phyloP scores from a whole-genome alignment of 2,797 vertebrate species.

The Pseudocheirus occidentalis region DNA sequence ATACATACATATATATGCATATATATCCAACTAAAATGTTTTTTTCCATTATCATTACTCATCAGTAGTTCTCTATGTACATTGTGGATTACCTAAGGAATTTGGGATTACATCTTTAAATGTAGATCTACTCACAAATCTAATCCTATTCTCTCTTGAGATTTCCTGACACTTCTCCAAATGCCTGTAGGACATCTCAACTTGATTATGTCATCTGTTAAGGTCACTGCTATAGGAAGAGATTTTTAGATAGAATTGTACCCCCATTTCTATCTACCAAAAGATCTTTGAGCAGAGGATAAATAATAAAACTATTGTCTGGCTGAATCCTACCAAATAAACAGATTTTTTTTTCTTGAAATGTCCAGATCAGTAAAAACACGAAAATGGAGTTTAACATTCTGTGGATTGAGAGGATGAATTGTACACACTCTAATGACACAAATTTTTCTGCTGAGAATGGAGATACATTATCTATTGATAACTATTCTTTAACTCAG shows the following conservation, averaged over 20 bases:
- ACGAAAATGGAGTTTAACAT: not conserved
- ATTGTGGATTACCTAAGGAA: not conserved
- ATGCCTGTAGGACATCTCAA: not conserved
- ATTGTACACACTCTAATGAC: not conserved
- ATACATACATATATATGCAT: not conserved
- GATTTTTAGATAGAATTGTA: not conserved
- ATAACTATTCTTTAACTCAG: not conserved
- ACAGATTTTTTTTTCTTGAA: not conserved
- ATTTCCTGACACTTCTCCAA: not conserved
- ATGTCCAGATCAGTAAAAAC: not conserved
- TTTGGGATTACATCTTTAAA: not conserved
- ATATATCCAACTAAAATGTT: not conserved
- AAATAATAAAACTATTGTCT: not conserved
- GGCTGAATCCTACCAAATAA: not conserved
- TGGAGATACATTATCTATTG: not conserved
- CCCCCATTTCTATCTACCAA: not conserved
- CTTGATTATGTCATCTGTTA: not conserved
- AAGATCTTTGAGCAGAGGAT: not conserved
- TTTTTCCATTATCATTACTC: not conserved
- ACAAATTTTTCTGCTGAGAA: not conserved
- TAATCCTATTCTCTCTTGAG: not conserved
- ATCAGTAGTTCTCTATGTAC: not conserved
- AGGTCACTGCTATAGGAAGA: not conserved
- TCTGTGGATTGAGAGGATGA: not conserved
- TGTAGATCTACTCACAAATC: not conserved